These are phyloP conservation scores for Nomada ruficornis DNA, from an alignment of 2,888 invertebrate genomes.

Conservation along the genomic window DNA sequence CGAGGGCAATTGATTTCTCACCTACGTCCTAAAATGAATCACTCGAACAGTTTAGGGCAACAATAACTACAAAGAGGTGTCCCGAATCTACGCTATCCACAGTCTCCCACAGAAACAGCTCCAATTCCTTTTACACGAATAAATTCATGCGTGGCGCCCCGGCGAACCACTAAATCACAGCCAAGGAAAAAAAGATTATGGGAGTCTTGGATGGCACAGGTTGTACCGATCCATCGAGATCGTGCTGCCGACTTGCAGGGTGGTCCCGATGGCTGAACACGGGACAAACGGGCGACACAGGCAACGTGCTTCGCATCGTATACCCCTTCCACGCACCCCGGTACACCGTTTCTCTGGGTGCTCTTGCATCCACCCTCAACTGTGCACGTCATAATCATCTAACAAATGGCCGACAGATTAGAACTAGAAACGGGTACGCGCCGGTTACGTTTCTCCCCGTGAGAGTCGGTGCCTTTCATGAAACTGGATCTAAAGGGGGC, in stretches of 20 bases:
- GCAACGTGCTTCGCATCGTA: slow-evolving; percentile 74
- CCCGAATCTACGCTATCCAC: too few relatives aligned
- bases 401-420: slow-evolving; percentile 83
- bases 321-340: slow-evolving; percentile 67
- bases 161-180: slow-evolving; percentile 5
- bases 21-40: too few relatives aligned
- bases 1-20: too few relatives aligned
- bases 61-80: too few relatives aligned
- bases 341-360: slow-evolving; percentile 20
- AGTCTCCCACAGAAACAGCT: neutral
- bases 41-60: too few relatives aligned
- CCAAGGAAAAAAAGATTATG: neutral
- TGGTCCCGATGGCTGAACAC: slow-evolving; percentile 76
- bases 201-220: slow-evolving; percentile 53
- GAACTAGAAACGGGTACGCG: slow-evolving; percentile 75
- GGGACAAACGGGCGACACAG: slow-evolving; percentile 78
- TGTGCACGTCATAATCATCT: slow-evolving; percentile 78
- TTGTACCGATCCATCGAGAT: slow-evolving; percentile 58
- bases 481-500: slow-evolving; percentile 81
- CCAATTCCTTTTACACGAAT: neutral
- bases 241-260: slow-evolving; percentile 74
- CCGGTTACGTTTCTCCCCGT: slow-evolving; percentile 44
- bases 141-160: slow-evolving; percentile 1
- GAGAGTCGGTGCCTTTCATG: slow-evolving; percentile 76
- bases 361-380: slow-evolving; percentile 59